Conservation (phyloP, 2,888 invertebrate genomes). For the Choreutis nemorana region DNA sequence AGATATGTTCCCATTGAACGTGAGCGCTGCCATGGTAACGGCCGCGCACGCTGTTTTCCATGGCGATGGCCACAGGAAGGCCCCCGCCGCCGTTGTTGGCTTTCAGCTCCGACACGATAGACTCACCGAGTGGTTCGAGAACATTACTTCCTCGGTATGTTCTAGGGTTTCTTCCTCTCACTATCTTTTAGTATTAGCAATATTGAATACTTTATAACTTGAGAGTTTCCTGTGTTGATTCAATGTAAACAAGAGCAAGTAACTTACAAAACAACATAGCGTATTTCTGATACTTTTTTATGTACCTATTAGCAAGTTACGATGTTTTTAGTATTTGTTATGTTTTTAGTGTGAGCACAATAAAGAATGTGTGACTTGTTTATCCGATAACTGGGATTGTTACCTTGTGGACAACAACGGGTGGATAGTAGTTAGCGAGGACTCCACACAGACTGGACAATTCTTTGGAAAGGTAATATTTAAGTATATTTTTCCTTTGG, state of each 20-base stretch:
- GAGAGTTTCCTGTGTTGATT: too few species aligned
- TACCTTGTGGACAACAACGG: slow-evolving; percentile 91
- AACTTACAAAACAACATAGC: too few species aligned
- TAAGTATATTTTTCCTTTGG: too few species aligned
- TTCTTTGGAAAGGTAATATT: slow-evolving; percentile 87
- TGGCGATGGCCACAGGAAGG: slow-evolving; percentile 63
- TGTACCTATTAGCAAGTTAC: too few species aligned
- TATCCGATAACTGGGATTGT: slow-evolving; percentile 75
- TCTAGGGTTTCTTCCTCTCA: too few species aligned
- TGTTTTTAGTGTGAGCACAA: slow-evolving; percentile 51
- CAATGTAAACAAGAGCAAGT: too few species aligned
- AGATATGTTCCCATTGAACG: slow-evolving; percentile 55
- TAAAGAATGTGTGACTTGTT: slow-evolving; percentile 53
- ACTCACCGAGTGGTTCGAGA: slow-evolving; percentile 78
- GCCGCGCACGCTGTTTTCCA: slow-evolving; percentile 87
- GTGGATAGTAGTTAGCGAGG: slow-evolving; percentile 82
- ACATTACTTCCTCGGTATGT: slow-evolving; percentile 78
- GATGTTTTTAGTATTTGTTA: too few species aligned
- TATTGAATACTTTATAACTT: too few species aligned
- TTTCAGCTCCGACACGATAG: slow-evolving; percentile 84
- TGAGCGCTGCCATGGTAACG: slow-evolving; percentile 77
- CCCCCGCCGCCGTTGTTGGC: slow-evolving; percentile 75
- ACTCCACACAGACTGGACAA: slow-evolving; percentile 75
- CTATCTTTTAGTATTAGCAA: too few species aligned
- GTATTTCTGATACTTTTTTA: too few species aligned